Evolutionary conservation across 2,888 invertebrate species (phyloP).

Genomic region (Pandemis corylana): DNA sequence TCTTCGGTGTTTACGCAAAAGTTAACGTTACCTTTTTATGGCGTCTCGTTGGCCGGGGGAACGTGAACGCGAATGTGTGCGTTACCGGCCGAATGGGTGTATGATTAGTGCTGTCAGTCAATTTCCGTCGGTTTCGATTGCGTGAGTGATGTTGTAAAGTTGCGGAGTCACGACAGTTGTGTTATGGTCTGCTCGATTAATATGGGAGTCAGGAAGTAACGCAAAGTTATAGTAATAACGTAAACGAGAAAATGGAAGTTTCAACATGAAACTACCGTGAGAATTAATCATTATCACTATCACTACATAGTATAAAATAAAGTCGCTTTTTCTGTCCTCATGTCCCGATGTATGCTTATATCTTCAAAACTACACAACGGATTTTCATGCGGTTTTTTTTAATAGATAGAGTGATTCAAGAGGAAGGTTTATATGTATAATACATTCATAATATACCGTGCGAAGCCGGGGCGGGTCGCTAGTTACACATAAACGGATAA

Average conservation of each 20-base stretch:
- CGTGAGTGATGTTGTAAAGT: conserved; percentile 43
- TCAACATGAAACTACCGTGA: neutral
- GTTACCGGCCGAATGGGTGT: conserved; percentile 34
- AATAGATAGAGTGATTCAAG: no score
- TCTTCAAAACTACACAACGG: no score
- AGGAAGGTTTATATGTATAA: no score
- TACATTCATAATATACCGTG: no score
- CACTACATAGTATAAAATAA: no score
- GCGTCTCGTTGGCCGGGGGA: conserved; percentile 18
- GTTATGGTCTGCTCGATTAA: neutral
- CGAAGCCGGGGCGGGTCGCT: no score
- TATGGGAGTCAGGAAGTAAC: neutral
- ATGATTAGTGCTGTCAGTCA: conserved; percentile 50
- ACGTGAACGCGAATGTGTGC: conserved; percentile 38
- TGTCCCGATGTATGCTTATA: no score
- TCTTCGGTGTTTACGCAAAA: conserved; percentile 42
- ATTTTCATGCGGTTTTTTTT: no score
- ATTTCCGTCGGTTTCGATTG: conserved; percentile 46
- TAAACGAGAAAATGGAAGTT: neutral
- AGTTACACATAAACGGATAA: no score
- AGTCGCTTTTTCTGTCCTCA: no score
- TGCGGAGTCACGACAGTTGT: conserved; percentile 44
- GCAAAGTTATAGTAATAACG: neutral
- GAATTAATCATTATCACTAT: no score
- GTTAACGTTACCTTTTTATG: conserved; percentile 40